Evolutionary conservation across 2,797 vertebrate genomes (phyloP).

Genomic region (Perodicticus potto): DNA sequence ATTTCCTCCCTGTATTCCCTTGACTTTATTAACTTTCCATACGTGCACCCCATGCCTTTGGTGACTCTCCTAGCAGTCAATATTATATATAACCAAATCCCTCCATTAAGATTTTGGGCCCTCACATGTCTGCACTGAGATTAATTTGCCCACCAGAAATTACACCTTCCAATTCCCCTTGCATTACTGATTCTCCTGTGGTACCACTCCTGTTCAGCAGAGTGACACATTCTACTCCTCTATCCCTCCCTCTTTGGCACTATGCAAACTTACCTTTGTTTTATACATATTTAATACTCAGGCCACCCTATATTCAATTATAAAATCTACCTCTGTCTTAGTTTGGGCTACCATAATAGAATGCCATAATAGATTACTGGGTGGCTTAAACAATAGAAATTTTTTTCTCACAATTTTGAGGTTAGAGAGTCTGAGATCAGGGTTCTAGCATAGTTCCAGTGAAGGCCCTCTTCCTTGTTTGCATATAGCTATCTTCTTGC

Average conservation of each 20-base stretch:
- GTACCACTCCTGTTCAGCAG: background rate
- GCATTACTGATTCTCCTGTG: background rate
- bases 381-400: background rate
- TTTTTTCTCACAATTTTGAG: background rate
- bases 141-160: background rate
- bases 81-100: background rate
- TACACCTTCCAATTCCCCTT: background rate
- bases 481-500: background rate
- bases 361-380: background rate
- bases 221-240: background rate
- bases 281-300: background rate
- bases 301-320: background rate
- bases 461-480: background rate
- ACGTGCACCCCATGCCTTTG: background rate
- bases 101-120: background rate
- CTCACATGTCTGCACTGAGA: background rate
- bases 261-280: background rate
- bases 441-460: background rate
- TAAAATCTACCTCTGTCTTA: background rate
- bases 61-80: background rate
- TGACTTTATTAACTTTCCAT: background rate
- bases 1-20: background rate
- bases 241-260: background rate
- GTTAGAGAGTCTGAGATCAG: background rate
- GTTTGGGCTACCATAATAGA: background rate